Evolutionary conservation across 2,797 vertebrate genomes (phyloP).

Genomic region (Loris lydekkerianus): DNA sequence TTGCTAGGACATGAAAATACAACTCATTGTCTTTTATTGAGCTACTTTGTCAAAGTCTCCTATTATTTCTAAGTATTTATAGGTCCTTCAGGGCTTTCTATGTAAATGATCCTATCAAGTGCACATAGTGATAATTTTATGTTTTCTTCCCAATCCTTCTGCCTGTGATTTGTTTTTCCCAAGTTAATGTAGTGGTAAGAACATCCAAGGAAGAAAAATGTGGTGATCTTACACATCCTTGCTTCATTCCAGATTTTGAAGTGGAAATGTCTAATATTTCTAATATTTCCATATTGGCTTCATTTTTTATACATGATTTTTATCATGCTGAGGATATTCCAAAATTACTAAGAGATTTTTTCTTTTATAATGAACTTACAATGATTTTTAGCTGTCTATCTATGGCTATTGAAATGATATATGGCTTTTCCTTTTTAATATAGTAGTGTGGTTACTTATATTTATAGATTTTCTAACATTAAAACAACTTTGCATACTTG

Average conservation of each 20-base stretch:
- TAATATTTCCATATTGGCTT: conserved; percentile 20
- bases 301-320: conserved; percentile 8
- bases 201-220: not conserved
- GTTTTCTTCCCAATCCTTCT: conserved; percentile 49
- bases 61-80: conserved; percentile 57
- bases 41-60: conserved; percentile 23
- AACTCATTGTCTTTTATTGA: conserved; percentile 47
- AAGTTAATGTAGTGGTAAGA: not conserved
- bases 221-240: not conserved
- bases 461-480: conserved; percentile 37
- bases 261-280: not conserved
- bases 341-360: conserved; percentile 42
- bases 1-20: conserved; percentile 47
- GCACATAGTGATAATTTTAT: conserved; percentile 48
- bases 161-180: not conserved
- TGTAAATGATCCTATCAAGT: conserved; percentile 18
- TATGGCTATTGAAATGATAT: not conserved
- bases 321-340: not conserved
- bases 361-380: conserved; percentile 12
- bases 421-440: conserved; percentile 25
- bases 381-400: conserved; percentile 13
- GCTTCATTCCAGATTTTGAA: not conserved
- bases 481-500: conserved; percentile 20
- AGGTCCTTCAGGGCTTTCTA: conserved; percentile 26
- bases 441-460: not conserved